phyloP scores from a whole-genome alignment of 2,888 invertebrate species.

The Lithophane leautieri region DNA sequence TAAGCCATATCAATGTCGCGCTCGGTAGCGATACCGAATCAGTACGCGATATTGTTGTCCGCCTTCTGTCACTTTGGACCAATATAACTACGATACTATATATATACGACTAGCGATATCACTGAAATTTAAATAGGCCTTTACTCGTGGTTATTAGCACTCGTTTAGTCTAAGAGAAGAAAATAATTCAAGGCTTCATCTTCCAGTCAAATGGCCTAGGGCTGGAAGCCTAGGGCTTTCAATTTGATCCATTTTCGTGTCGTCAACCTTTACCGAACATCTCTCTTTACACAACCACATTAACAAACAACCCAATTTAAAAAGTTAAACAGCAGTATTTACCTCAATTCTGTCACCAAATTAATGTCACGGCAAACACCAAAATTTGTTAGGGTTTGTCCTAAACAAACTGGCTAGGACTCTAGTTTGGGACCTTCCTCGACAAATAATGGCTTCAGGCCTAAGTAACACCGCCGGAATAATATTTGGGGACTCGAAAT shows the following conservation, averaged over 20 bases:
- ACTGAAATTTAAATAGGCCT: too few relatives aligned
- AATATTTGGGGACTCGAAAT: constrained; percentile 61
- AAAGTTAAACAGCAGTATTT: constrained; percentile 52
- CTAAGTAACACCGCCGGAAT: constrained; percentile 43
- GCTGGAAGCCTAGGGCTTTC: neutral
- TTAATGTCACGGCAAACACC: constrained; percentile 57
- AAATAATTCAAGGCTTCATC: neutral
- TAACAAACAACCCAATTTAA: constrained; percentile 46
- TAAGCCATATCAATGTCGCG: too few relatives aligned
- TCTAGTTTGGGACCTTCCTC: constrained; percentile 48
- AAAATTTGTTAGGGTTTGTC: constrained; percentile 60
- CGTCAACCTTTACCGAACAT: neutral
- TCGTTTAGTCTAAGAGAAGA: neutral
- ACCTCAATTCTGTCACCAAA: constrained; percentile 40
- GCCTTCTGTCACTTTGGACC: too few relatives aligned
- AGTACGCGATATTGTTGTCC: too few relatives aligned
- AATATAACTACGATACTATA: too few relatives aligned
- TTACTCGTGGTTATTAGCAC: too few relatives aligned
- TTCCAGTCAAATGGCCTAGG: neutral
- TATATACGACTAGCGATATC: too few relatives aligned
- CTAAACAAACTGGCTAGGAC: constrained; percentile 63
- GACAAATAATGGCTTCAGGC: constrained; percentile 50
- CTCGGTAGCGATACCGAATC: too few relatives aligned
- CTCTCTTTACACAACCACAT: constrained; percentile 35
- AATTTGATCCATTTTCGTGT: constrained; percentile 11